These are phyloP conservation scores for Okamejei kenojei DNA, from an alignment of 2,797 vertebrate genomes.

Conservation along the genomic window DNA sequence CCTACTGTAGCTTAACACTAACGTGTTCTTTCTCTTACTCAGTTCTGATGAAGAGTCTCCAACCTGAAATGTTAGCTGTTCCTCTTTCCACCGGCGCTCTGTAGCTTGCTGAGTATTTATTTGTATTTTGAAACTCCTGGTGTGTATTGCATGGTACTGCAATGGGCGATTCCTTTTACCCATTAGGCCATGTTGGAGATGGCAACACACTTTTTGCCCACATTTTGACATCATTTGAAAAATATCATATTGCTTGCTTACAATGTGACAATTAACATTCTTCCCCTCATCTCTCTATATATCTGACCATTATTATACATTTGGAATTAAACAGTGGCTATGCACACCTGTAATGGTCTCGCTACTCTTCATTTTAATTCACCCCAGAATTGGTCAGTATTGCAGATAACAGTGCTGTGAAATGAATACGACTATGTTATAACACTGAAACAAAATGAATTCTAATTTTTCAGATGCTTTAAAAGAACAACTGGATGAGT, in stretches of 20 bases:
- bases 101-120: too few species aligned
- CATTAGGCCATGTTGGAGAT: not conserved
- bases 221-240: not conserved
- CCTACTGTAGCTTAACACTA: too few species aligned
- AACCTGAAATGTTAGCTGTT: too few species aligned
- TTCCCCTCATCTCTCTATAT: not conserved
- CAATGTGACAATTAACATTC: not conserved
- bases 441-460: slow-evolving; percentile 6
- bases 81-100: too few species aligned
- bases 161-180: not conserved
- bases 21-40: too few species aligned
- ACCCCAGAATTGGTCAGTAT: not conserved
- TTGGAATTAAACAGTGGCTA: not conserved
- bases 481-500: slow-evolving; percentile 68
- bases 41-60: too few species aligned
- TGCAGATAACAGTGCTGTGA: not conserved
- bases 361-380: slow-evolving; percentile 3
- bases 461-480: slow-evolving; percentile 65
- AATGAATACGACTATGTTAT: not conserved
- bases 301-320: not conserved
- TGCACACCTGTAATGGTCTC: not conserved
- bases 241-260: not conserved
- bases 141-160: not conserved
- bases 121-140: not conserved
- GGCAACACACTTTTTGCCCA: not conserved